These are phyloP conservation scores for Stomatorhinus walkeri DNA, from an alignment of 2,797 vertebrate genomes.

Conservation along the genomic window DNA sequence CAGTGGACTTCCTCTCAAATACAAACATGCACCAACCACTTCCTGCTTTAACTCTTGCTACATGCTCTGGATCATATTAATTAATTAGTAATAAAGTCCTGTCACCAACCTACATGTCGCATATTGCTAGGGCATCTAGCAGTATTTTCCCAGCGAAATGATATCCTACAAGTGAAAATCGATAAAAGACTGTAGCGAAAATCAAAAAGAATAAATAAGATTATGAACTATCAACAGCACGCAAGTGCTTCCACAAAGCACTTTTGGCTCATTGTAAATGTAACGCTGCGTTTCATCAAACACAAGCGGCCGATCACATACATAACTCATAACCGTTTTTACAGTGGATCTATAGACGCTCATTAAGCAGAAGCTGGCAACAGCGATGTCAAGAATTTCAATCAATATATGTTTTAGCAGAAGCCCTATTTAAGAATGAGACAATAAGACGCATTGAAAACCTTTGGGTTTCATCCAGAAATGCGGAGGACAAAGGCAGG, in stretches of 20 bases:
- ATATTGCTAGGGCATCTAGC: background rate
- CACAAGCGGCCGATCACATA: background rate
- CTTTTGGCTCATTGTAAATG: background rate
- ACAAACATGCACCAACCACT: background rate
- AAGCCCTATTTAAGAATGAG: background rate
- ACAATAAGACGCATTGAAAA: background rate
- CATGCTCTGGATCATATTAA: background rate
- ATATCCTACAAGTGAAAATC: background rate
- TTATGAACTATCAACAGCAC: background rate
- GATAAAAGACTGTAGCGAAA: background rate
- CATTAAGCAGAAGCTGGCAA: background rate
- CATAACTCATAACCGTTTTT: background rate
- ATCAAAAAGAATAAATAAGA: background rate
- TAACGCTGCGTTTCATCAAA: no score
- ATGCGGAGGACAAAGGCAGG: background rate
- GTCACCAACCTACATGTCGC: background rate
- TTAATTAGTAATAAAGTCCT: background rate
- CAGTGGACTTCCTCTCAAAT: background rate
- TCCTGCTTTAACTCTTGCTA: background rate
- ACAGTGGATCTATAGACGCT: background rate
- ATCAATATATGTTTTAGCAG: background rate
- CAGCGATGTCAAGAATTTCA: background rate
- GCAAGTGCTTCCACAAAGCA: background rate
- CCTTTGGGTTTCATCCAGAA: background rate
- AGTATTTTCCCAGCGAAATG: background rate